Conservation (phyloP, 2,113 vertebrate species). For the Eubucco bourcierii region DNA sequence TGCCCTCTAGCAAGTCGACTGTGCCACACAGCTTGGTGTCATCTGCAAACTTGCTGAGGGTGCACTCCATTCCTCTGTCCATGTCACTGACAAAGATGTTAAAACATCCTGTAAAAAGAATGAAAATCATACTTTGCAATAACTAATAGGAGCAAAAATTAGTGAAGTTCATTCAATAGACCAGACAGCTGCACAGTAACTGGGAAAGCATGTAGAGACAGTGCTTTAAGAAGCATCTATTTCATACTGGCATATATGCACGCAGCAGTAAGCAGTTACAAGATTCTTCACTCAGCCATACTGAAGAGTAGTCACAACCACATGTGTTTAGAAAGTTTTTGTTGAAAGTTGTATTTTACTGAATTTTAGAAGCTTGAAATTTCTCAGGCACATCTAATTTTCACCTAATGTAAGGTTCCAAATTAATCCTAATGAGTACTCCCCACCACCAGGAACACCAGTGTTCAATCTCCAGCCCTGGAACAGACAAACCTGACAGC, state of each 20-base stretch:
- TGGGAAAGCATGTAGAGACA: not conserved
- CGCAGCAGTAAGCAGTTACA: not conserved
- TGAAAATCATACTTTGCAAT: not conserved
- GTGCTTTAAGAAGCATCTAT: not conserved
- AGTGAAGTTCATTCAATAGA: not conserved
- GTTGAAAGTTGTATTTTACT: not conserved
- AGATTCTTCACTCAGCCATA: not conserved
- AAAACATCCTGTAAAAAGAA: not conserved
- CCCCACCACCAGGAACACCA: not conserved
- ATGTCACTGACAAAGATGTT: no score
- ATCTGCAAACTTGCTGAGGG: no score
- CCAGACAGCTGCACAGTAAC: not conserved
- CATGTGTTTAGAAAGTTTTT: not conserved
- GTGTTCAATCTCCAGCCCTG: not conserved
- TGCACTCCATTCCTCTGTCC: no score
- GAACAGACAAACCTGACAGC: not conserved
- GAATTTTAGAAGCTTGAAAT: not conserved
- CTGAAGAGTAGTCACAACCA: not conserved
- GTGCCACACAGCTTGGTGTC: no score
- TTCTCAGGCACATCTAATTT: not conserved
- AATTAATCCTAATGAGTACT: not conserved
- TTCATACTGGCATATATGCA: not conserved
- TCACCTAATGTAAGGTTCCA: not conserved
- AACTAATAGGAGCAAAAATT: not conserved
- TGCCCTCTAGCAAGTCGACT: no score